Evolutionary conservation across 92 coral and sea anemone species (phyloP).

Genomic region (Palythoa grandis): DNA sequence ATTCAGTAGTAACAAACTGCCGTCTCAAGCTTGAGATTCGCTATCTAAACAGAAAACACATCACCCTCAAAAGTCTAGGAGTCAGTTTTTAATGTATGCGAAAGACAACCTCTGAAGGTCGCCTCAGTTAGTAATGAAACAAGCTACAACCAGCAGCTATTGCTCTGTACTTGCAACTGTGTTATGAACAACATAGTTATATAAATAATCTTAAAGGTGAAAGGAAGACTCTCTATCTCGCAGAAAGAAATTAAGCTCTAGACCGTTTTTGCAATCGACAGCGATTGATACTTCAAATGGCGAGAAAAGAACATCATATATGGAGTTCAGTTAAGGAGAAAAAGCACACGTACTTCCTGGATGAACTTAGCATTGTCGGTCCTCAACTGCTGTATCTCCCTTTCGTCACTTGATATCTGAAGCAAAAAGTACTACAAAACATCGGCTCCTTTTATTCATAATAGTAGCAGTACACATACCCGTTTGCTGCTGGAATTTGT

Average conservation of each 20-base stretch:
- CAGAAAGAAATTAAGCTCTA: no score
- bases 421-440: not conserved
- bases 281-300: not conserved
- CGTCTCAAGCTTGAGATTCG: not conserved
- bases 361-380: constrained; percentile 76
- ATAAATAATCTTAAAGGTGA: not conserved
- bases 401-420: constrained; percentile 73
- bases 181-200: no score
- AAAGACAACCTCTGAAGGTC: no score
- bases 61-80: no score
- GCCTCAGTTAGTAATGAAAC: no score
- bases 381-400: constrained; percentile 74
- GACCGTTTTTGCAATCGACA: not conserved
- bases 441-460: not conserved
- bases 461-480: not conserved
- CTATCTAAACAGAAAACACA: no score
- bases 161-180: no score
- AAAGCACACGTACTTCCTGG: constrained; percentile 75
- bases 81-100: no score
- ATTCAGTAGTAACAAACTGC: not conserved
- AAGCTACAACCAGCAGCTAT: no score
- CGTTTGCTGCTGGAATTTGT: not conserved
- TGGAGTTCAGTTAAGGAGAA: not conserved
- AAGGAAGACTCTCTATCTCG: no score
- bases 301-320: no score